A percentile compares a stretch with the other conserved stretches of the same genome.
These are phyloP conservation scores for Yponomeuta plumbellus DNA, from an alignment of 2,888 invertebrate genomes.

Conservation along the genomic window DNA sequence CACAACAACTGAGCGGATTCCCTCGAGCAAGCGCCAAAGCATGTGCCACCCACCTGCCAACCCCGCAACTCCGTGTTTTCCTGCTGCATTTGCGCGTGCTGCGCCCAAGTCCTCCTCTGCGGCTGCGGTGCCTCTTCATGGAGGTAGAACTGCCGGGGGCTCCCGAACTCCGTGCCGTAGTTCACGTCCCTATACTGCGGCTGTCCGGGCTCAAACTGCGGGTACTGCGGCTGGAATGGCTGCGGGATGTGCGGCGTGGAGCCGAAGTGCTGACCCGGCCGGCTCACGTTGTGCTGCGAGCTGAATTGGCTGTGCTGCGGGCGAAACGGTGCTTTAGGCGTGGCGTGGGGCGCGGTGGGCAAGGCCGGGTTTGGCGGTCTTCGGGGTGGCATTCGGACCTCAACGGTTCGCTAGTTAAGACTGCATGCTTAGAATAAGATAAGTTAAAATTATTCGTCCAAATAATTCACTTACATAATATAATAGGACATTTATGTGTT, in stretches of 20 bases:
- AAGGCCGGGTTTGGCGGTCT: not conserved
- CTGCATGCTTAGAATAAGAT: too few relatives aligned
- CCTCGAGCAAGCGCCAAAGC: too few relatives aligned
- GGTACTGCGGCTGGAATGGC: slow-evolving; percentile 36
- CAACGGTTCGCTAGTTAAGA: too few relatives aligned
- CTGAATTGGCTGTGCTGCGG: slow-evolving; percentile 75
- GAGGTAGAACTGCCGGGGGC: slow-evolving; percentile 83
- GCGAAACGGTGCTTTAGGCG: slow-evolving; percentile 21
- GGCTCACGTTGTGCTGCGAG: slow-evolving; percentile 72
- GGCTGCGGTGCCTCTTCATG: slow-evolving; percentile 61
- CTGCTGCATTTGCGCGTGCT: slow-evolving; percentile 74
- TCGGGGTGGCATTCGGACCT: too few relatives aligned
- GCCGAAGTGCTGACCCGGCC: slow-evolving; percentile 56
- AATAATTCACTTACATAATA: too few relatives aligned
- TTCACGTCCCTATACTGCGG: slow-evolving; percentile 40
- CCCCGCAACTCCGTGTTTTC: slow-evolving; percentile 75
- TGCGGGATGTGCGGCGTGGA: slow-evolving; percentile 71
- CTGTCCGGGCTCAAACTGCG: slow-evolving; percentile 26
- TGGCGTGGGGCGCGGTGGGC: not conserved
- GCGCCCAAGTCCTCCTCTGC: slow-evolving; percentile 82
- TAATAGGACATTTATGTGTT: too few relatives aligned
- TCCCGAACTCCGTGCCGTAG: slow-evolving; percentile 37
- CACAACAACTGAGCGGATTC: too few relatives aligned
- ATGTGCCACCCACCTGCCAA: slow-evolving; percentile 53
- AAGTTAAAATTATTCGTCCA: too few relatives aligned